Base-by-base conservation (phyloP, 1,140 invertebrate species). In the Drosophila repleta region DNA sequence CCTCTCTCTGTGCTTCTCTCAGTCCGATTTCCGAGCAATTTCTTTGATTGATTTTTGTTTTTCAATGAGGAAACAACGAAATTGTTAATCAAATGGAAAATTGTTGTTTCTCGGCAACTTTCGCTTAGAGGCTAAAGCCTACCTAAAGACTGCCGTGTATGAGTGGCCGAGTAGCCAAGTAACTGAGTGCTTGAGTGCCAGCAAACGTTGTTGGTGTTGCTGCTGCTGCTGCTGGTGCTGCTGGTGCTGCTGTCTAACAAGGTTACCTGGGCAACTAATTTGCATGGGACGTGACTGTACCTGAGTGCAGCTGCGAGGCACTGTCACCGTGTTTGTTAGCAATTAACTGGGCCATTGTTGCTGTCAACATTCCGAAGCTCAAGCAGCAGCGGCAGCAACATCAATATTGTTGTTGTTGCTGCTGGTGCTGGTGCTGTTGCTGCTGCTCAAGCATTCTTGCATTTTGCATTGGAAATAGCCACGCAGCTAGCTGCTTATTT, bases 321-420 rank as follows among this genome's bases (percentile, higher is more conserved):
- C 35, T 55, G 46, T 39, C 62, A 55, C 61, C 52, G 62, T 85
- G 82, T 82, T 85, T 85, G 82, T 76, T 82, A 88, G 82, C 82
- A 88, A 87, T 87, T 87, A 87, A 88, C 74, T 88, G 61, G 83
- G 75, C 83, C 83, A 87, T 87, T 87, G 82, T 87, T 87, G 82
- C 78, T 74, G 70, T 62, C 78, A 74, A 66, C 81, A 74, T 67
- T 76, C 60, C 75, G 65, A 61, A 20, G 24, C 57, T 20, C 11
- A 21, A 39, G 52, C 52, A 45, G 24, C 37, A 37, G 20, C 39
- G n/a, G 26, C 51, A 37, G 53, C 26, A 37, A 21, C 62, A 67
- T 43, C 24, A 63, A 43, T 46, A 35, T 35, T 35, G 32, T 35
- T 35, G 32, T 35, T 35, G 32, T 10, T 35, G 32, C 32, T 35